Evolutionary conservation across 1,140 invertebrate species (phyloP), one percentile per base, ranked within the genome.

Genomic region (Lerema accius): DNA sequence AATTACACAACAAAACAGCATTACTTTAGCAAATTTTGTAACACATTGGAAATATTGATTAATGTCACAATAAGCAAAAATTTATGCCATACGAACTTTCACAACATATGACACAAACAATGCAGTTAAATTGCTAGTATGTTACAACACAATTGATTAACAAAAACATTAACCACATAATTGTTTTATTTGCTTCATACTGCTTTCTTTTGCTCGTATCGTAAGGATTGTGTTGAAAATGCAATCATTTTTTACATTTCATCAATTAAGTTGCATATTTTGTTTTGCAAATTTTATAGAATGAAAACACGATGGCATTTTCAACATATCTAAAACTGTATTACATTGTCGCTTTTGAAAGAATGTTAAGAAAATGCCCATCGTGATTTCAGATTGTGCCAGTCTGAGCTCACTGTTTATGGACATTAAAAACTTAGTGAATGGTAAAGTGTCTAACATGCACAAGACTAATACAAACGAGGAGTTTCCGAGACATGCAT

Each of bases 261-360:
- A 78, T 79, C 70, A 51, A 74, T 71, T 71, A 71, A 75, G 74
- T 75, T 78, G 75, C 58, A 64, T 73, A 63, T 83, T 87, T 90
- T 86, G 67, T 80, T 82, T 90, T 84, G 78, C 80, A 84, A 82
- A 68, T 56, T 71, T 79, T 70, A 64, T 70, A 67, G 63, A 75
- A 73, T 84, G 88, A 88, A 90, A 90, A 87, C 88, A 90, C 86
- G 88, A 89, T 90, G 86, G 88, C 88, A 90, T 90, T 90, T 90
- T 90, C 88, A 90, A 90, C 88, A 90, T 86, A 58, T 75, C 71
- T 76, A 50, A 61, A 69, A 62, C 77, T 60, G 71, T 73, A 63
- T 65, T 50, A 42, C 28, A 64, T 55, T 63, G 70, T 63, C 45
- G 49, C 28, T 68, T 70, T 39, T 63, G 37, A 73, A 16, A 66